These are phyloP conservation scores for Asteroscopus sphinx DNA, from an alignment of 2,888 invertebrate genomes.

Conservation along the genomic window DNA sequence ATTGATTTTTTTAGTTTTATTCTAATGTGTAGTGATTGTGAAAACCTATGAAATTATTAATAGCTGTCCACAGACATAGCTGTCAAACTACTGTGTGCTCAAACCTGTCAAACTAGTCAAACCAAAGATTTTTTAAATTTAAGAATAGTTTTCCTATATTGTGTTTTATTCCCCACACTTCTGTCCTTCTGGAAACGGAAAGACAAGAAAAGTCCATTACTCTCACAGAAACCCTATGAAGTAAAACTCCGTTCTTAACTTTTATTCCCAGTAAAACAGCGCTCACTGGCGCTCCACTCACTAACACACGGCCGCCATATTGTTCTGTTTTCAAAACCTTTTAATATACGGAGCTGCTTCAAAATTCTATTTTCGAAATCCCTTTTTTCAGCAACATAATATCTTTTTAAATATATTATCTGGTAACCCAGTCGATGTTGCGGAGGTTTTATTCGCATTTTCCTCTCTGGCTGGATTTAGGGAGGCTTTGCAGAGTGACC, in stretches of 20 bases:
- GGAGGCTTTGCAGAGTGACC: conserved; percentile 69
- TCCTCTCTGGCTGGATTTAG: conserved; percentile 70
- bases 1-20: too few relatives aligned
- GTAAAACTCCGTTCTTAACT: conserved; percentile 42
- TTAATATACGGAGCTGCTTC: conserved; percentile 33
- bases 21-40: too few relatives aligned
- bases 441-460: conserved; percentile 66
- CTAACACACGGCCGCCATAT: conserved; percentile 32
- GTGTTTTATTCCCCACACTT: conserved; percentile 36
- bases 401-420: conserved; percentile 61
- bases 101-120: too few relatives aligned
- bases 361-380: conserved; percentile 48
- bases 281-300: conserved; percentile 16
- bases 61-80: too few relatives aligned
- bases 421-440: conserved; percentile 54
- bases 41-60: too few relatives aligned
- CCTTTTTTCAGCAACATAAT: conserved; percentile 48
- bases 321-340: conserved; percentile 49
- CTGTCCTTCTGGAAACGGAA: conserved; percentile 25
- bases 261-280: conserved; percentile 42
- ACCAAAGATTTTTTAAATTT: background rate
- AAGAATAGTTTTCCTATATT: conserved; percentile 8
- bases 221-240: conserved; percentile 42
- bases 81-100: too few relatives aligned
- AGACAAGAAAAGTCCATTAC: conserved; percentile 67